These are phyloP conservation scores for Tupaia chinensis DNA, from an alignment of 2,113 vertebrate genomes.

Conservation along the genomic window DNA sequence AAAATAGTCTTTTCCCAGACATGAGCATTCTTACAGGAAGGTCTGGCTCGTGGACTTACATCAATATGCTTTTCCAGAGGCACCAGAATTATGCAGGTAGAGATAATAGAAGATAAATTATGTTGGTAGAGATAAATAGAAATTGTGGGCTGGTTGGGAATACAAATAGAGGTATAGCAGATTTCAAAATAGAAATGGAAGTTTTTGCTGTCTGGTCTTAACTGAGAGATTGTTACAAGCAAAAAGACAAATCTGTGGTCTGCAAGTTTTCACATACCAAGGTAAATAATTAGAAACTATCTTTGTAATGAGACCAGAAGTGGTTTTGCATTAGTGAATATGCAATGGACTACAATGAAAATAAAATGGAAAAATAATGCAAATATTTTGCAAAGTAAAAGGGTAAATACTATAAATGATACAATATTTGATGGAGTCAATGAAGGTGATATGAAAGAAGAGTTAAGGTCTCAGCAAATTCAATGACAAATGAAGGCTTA, in stretches of 20 bases:
- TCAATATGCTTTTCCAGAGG: background rate
- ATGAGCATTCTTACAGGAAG: background rate
- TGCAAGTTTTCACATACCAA: slow-evolving; percentile 2
- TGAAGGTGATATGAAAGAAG: background rate
- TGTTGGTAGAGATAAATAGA: background rate
- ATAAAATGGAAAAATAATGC: slow-evolving; percentile 3
- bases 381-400: background rate
- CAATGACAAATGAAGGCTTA: background rate
- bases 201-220: background rate
- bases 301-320: background rate
- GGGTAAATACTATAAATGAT: background rate
- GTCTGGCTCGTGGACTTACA: background rate
- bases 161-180: background rate
- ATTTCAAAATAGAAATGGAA: slow-evolving; percentile 22
- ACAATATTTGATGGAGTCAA: background rate
- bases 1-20: background rate
- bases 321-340: background rate
- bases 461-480: background rate
- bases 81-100: background rate
- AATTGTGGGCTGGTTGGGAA: background rate
- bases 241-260: background rate
- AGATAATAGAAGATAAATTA: background rate
- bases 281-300: slow-evolving; percentile 16
- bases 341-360: background rate
- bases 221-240: background rate